Evolutionary conservation across 2,888 invertebrate species (phyloP).

Genomic region (Eupithecia abbreviata): DNA sequence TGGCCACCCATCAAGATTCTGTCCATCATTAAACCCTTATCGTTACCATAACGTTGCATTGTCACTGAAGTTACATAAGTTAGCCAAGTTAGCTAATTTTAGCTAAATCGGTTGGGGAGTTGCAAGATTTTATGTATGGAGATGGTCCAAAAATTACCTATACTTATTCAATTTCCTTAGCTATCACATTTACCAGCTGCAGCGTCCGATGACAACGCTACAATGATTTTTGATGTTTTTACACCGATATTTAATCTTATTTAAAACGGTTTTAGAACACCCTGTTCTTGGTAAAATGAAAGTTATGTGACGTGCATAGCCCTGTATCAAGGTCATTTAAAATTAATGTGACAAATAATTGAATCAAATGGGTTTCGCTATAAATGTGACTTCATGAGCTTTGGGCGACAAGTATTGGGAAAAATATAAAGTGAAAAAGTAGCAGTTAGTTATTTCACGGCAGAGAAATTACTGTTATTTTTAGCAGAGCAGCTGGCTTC

Average conservation of each 20-base stretch:
- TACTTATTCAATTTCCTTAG: background rate
- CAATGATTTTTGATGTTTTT: background rate
- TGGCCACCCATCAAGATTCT: too few relatives aligned
- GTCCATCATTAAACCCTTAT: too few relatives aligned
- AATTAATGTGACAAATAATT: constrained; percentile 11
- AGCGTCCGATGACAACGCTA: background rate
- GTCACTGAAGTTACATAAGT: too few relatives aligned
- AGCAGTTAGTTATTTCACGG: background rate
- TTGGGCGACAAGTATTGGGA: background rate
- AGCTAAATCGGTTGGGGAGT: too few relatives aligned
- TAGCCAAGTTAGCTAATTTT: too few relatives aligned
- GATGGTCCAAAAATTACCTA: too few relatives aligned
- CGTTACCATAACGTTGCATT: too few relatives aligned
- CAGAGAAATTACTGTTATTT: background rate
- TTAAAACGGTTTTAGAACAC: background rate
- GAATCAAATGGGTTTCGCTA: background rate
- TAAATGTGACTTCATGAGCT: background rate
- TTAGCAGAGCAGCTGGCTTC: background rate
- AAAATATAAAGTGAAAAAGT: background rate
- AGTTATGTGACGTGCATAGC: constrained; percentile 10
- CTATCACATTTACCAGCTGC: background rate
- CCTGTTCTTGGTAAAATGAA: constrained; percentile 6
- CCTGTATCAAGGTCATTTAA: constrained; percentile 27
- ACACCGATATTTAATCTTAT: background rate
- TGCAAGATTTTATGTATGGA: too few relatives aligned